These are phyloP conservation scores for Neotragus pygmaeus DNA, from an alignment of 2,113 vertebrate genomes.

Conservation along the genomic window DNA sequence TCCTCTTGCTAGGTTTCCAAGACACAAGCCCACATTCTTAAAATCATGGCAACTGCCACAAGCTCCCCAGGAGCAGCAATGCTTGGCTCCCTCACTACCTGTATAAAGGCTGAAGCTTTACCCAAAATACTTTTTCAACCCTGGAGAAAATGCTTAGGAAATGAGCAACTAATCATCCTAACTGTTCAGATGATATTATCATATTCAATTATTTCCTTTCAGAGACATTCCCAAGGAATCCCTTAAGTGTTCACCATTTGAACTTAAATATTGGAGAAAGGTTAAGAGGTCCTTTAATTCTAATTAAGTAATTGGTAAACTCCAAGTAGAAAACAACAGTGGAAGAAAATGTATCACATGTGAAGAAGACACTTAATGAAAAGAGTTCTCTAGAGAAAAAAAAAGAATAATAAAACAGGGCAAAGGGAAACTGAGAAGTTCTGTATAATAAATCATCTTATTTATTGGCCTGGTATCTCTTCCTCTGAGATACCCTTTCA, in stretches of 20 bases:
- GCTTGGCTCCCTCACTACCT: neutral
- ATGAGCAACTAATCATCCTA: conserved; percentile 37
- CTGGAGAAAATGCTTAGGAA: conserved; percentile 4
- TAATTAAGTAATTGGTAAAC: conserved; percentile 61
- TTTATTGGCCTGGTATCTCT: neutral
- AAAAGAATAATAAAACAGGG: conserved; percentile 33
- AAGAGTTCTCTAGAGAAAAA: conserved; percentile 37
- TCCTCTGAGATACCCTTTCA: neutral
- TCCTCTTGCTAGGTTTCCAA: neutral
- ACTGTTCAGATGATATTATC: conserved; percentile 2
- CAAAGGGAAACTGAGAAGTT: neutral
- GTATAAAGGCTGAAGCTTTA: neutral
- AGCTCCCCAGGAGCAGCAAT: neutral
- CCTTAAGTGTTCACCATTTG: neutral
- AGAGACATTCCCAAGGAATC: conserved; percentile 22
- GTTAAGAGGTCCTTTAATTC: conserved; percentile 46
- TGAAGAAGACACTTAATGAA: conserved; percentile 51
- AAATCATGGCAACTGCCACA: neutral
- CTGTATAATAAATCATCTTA: neutral
- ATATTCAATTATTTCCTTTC: conserved; percentile 30
- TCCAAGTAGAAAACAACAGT: conserved; percentile 30
- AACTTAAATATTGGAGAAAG: conserved; percentile 31
- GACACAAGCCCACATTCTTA: neutral
- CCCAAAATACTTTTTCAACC: neutral
- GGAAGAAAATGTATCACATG: neutral